Percentiles rank a stretch among this genome's conserved stretches.
phyloP scores from a whole-genome alignment of 2,888 invertebrate species.

The Aethes cnicana region DNA sequence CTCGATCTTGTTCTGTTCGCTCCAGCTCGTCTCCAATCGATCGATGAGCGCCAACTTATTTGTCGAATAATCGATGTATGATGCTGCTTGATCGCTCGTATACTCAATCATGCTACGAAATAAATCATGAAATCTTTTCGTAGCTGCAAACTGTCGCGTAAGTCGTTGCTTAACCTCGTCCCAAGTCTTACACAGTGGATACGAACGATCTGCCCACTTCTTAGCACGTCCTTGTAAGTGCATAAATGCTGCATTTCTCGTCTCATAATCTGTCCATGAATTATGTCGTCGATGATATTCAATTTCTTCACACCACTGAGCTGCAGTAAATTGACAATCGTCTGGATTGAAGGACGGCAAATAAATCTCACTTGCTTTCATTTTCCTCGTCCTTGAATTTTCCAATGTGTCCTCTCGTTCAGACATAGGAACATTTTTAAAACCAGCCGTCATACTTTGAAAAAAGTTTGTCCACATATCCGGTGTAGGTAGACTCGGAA shows the following conservation, averaged over 20 bases:
- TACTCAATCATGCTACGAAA: slow-evolving; percentile 33
- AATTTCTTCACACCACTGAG: slow-evolving; percentile 35
- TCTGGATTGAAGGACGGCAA: slow-evolving; percentile 34
- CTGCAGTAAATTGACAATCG: slow-evolving; percentile 32
- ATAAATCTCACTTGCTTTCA: slow-evolving; percentile 18
- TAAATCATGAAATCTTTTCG: slow-evolving; percentile 26
- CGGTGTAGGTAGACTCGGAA: background rate
- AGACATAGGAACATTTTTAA: too few relatives aligned
- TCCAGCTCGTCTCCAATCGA: slow-evolving; percentile 30
- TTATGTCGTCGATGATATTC: slow-evolving; percentile 26
- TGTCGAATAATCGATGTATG: slow-evolving; percentile 30
- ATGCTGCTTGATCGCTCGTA: slow-evolving; percentile 29
- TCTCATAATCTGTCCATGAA: slow-evolving; percentile 31
- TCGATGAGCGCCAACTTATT: slow-evolving; percentile 23
- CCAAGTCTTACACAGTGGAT: slow-evolving; percentile 22
- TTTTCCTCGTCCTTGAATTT: too few relatives aligned
- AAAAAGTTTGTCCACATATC: slow-evolving; percentile 17
- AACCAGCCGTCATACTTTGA: background rate
- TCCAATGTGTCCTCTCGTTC: background rate
- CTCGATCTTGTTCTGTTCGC: slow-evolving; percentile 32
- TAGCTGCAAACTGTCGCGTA: slow-evolving; percentile 25
- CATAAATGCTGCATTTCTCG: slow-evolving; percentile 26
- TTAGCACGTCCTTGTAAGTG: slow-evolving; percentile 25
- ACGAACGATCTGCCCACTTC: slow-evolving; percentile 25
- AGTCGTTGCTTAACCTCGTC: too few relatives aligned